These are phyloP conservation scores for Proisotoma minuta DNA, from an alignment of 2,888 invertebrate genomes.

Conservation along the genomic window DNA sequence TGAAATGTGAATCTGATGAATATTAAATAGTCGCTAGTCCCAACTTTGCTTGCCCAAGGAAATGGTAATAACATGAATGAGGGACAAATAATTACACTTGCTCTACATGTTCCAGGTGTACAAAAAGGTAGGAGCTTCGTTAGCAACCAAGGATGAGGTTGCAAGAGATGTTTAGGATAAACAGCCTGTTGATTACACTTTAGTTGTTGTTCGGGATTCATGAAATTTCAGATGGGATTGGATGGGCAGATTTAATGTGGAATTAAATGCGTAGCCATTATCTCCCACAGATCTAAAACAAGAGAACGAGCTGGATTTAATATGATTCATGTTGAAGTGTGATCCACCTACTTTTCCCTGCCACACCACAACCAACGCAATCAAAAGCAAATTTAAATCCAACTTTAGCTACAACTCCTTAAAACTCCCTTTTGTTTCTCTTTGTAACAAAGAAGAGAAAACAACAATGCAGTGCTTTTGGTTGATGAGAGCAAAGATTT, in stretches of 20 bases:
- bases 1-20: neutral
- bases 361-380: too few species aligned
- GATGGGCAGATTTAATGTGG: constrained; percentile 12
- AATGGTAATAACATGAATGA: too few species aligned
- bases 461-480: too few species aligned
- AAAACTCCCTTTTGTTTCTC: constrained; percentile 38
- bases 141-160: constrained; percentile 5
- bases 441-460: too few species aligned
- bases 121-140: constrained; percentile 4
- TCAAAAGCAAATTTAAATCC: neutral
- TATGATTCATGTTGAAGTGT: constrained; percentile 14
- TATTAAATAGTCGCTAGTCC: too few species aligned
- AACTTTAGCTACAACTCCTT: constrained; percentile 25
- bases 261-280: constrained; percentile 10
- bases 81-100: too few species aligned
- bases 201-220: neutral
- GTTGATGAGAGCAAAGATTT: too few species aligned
- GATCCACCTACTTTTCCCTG: neutral
- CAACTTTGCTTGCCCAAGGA: too few species aligned
- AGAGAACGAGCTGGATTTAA: constrained; percentile 9
- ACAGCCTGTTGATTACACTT: constrained; percentile 11
- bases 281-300: neutral
- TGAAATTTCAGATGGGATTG: neutral
- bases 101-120: too few species aligned
- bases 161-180: constrained; percentile 14